Percentiles rank a stretch among this genome's conserved stretches.
phyloP scores from a whole-genome alignment of 1,140 invertebrate genomes.

The Drosophila suzukii region DNA sequence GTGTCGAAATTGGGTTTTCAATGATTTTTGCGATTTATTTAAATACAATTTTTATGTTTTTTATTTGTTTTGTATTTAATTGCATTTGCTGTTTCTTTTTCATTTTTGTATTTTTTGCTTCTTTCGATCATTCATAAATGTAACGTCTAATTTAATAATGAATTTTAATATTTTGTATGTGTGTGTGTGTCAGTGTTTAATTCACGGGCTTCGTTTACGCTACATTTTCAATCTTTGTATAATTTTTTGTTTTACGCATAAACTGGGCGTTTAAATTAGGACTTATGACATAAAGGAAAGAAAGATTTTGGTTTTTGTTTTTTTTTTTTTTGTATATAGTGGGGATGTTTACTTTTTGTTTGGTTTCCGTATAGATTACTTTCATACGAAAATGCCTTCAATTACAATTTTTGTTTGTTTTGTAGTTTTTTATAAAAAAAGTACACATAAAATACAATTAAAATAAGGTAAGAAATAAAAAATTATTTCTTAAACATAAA shows the following conservation, averaged over 20 bases:
- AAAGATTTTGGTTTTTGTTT: constrained; percentile 72
- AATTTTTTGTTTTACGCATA: constrained; percentile 33
- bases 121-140: constrained; percentile 81
- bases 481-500: constrained; percentile 84
- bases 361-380: constrained; percentile 55
- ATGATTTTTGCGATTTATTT: constrained; percentile 42
- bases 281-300: constrained; percentile 76
- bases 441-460: constrained; percentile 84
- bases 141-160: constrained; percentile 83
- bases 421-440: constrained; percentile 84
- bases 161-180: constrained; percentile 62
- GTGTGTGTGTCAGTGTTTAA: constrained; percentile 52
- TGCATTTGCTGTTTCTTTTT: constrained; percentile 72
- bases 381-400: constrained; percentile 52
- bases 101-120: constrained; percentile 57
- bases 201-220: constrained; percentile 45
- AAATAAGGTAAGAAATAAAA: constrained; percentile 84
- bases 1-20: constrained; percentile 14
- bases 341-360: constrained; percentile 74
- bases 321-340: constrained; percentile 68
- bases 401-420: constrained; percentile 63
- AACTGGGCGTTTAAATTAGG: constrained; percentile 64
- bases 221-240: constrained; percentile 35
- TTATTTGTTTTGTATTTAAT: constrained; percentile 80
- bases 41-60: constrained; percentile 63